Evolutionary conservation across 2,797 vertebrate genomes (phyloP), one percentile per base, ranked within the genome.

Genomic region (Sebastes steindachneri): DNA sequence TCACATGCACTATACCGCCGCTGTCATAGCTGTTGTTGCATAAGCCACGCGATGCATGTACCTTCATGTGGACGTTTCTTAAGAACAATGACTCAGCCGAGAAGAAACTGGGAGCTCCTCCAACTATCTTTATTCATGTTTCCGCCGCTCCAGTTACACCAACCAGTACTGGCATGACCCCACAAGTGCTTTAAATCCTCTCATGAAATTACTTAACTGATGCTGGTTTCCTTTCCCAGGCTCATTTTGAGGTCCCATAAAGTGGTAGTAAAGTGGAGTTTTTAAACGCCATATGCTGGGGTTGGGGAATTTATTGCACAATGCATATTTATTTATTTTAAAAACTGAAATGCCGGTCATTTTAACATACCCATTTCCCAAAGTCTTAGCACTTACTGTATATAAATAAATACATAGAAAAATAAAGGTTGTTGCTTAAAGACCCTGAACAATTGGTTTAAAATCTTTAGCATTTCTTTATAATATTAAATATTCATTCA

Each of bases 51-150:
- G 19, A 67, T 86, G 79, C 86, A 85, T 86, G 88, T 90, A 82
- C 70, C 82, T 90, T 93, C 85, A 90, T 92, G 91, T 88, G 86
- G 83, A 89, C 74, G 78, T 91, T 86, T 86, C 71, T 88, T 75
- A 75, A 90, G 80, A 89, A 77, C 81, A 77, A 28, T 92, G 88
- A 90, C 73, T 90, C 84, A 88, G 83, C 72, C 55, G 64, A 68
- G 54, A 86, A 53, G 59, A 84, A 80, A 88, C 86, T 81, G 86
- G 94, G 91, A 92, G 48, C 63, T 60, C 14, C 14, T 94, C 81
- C 93, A 94, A 80, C 73, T 73, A 51, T 85, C 68, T 80, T 80
- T 72, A 87, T 90, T 90, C 70, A 83, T 89, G 80, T 86, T 86
- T 86, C 75, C 63, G 53, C 54, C 73, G 11, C 25, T 76, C 80